These are phyloP conservation scores for Drosophila antonietae DNA, from an alignment of 2,888 invertebrate species.

Conservation along the genomic window DNA sequence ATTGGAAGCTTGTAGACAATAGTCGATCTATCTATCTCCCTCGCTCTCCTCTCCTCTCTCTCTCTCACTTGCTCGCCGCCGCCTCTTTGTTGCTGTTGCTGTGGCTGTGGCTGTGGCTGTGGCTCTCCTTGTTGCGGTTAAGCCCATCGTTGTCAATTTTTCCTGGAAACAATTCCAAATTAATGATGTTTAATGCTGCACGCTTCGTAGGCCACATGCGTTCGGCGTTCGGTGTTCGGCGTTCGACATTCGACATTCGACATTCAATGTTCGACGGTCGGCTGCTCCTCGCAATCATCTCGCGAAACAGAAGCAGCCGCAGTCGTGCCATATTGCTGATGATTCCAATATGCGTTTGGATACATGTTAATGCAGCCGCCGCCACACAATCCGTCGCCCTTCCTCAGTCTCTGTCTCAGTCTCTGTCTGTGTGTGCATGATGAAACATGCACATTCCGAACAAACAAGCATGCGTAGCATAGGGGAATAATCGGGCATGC, in stretches of 20 bases:
- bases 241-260: slow-evolving; percentile 12
- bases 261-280: background rate
- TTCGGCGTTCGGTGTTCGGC: slow-evolving; percentile 13
- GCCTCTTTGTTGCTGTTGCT: slow-evolving; percentile 4
- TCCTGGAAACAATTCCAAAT: slow-evolving; percentile 65
- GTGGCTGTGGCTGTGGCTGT: background rate
- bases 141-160: slow-evolving; percentile 64
- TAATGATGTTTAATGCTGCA: slow-evolving; percentile 69
- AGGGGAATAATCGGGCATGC: slow-evolving; percentile 21
- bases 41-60: background rate
- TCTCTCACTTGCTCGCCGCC: slow-evolving; percentile 1
- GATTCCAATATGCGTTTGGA: slow-evolving; percentile 47
- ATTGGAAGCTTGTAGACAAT: slow-evolving; percentile 62
- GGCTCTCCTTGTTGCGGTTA: slow-evolving; percentile 44
- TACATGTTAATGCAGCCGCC: slow-evolving; percentile 32
- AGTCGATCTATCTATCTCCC: slow-evolving; percentile 18
- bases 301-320: slow-evolving; percentile 39
- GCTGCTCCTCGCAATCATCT: slow-evolving; percentile 30
- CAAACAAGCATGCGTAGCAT: slow-evolving; percentile 40
- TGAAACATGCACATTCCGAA: slow-evolving; percentile 38
- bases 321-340: slow-evolving; percentile 56
- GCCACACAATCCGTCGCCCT: background rate
- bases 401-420: background rate
- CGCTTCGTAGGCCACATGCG: slow-evolving; percentile 64
- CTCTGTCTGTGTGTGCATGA: background rate